These are phyloP conservation scores for Tricholauxania praeusta DNA, from an alignment of 2,888 invertebrate species.

Conservation along the genomic window DNA sequence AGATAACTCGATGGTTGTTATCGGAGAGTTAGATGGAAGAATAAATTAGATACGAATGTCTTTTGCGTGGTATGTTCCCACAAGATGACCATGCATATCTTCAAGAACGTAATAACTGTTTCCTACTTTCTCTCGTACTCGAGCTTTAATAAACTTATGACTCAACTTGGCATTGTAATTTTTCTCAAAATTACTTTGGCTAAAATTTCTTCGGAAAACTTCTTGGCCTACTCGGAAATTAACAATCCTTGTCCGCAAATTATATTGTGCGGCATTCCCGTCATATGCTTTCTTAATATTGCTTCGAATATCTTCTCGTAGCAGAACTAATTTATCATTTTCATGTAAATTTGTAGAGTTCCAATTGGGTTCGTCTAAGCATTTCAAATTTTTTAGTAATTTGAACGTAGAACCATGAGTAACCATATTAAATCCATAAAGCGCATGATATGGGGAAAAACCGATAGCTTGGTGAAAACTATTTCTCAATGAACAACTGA, in stretches of 20 bases:
- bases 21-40: too few relatives aligned
- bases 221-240: background rate
- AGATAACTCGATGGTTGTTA: too few relatives aligned
- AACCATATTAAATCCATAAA: conserved; percentile 18
- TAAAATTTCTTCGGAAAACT: background rate
- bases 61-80: background rate
- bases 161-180: background rate
- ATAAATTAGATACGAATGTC: background rate
- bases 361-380: background rate
- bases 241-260: background rate
- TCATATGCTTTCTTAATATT: conserved; percentile 30
- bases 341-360: background rate
- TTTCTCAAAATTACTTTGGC: background rate
- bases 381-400: background rate
- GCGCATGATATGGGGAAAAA: conserved; percentile 12
- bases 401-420: conserved; percentile 7
- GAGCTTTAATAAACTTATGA: background rate
- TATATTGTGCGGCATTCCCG: background rate
- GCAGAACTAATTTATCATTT: background rate
- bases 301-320: background rate
- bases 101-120: background rate
- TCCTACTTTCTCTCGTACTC: background rate
- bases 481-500: conserved; percentile 13
- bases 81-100: background rate
- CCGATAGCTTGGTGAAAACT: background rate